phyloP scores from a whole-genome alignment of 2,888 invertebrate species.

The Lithophane socia region DNA sequence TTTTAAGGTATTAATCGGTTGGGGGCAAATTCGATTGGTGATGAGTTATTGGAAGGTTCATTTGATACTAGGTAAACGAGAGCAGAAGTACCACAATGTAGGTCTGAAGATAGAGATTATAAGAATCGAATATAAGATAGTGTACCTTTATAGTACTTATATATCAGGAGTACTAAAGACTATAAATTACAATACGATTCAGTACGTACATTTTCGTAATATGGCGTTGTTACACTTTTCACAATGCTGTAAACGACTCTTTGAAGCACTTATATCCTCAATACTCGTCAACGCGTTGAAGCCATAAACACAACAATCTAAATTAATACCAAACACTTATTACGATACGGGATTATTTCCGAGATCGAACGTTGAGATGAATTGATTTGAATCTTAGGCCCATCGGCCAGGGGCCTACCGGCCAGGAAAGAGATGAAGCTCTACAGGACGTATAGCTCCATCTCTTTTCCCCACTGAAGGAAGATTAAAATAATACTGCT shows the following conservation, averaged over 20 bases:
- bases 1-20: slow-evolving; percentile 36
- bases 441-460: too few relatives aligned
- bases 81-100: not conserved
- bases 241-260: not conserved
- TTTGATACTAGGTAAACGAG: not conserved
- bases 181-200: not conserved
- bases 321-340: not conserved
- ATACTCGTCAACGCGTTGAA: not conserved
- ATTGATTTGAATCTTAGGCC: not conserved
- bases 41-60: slow-evolving; percentile 30
- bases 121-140: too few relatives aligned
- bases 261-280: too few relatives aligned
- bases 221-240: not conserved
- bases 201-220: not conserved
- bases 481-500: too few relatives aligned
- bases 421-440: too few relatives aligned
- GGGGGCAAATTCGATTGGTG: slow-evolving; percentile 15
- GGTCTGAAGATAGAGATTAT: not conserved
- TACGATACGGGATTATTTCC: not conserved
- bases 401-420: not conserved
- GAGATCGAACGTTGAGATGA: not conserved
- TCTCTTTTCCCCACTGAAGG: too few relatives aligned
- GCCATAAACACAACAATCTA: not conserved
- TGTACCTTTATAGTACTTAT: not conserved
- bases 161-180: not conserved